Conservation (phyloP, 2,113 vertebrate species). For the Syrrhaptes paradoxus region DNA sequence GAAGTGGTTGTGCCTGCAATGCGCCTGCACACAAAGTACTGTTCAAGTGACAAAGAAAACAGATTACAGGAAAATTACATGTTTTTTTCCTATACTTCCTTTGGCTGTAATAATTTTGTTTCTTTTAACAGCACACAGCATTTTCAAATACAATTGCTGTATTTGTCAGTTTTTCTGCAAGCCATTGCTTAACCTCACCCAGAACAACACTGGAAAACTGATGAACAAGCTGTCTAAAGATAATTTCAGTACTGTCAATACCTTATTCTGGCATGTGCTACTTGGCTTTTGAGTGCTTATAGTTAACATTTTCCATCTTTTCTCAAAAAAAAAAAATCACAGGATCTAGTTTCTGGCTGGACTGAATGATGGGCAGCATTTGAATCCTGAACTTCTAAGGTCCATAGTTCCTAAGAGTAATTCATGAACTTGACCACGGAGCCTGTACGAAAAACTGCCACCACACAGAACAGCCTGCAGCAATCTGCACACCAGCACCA, state of each 20-base stretch:
- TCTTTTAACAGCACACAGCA: not conserved
- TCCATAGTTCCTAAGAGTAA: not conserved
- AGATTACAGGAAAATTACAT: conserved; percentile 8
- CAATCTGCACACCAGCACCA: not conserved
- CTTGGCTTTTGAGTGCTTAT: not conserved
- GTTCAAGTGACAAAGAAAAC: conserved; percentile 4
- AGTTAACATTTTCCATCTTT: not conserved
- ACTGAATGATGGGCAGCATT: not conserved
- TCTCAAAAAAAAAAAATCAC: not conserved
- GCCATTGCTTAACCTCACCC: not conserved
- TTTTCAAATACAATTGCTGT: not conserved
- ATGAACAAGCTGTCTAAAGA: not conserved
- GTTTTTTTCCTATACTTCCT: not conserved
- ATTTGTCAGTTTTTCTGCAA: not conserved
- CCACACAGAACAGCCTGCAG: not conserved
- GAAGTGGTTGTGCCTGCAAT: not conserved
- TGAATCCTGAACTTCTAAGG: not conserved
- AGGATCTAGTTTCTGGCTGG: not conserved
- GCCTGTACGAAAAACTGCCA: not conserved
- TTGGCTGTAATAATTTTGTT: not conserved
- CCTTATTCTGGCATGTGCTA: not conserved
- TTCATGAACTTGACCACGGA: not conserved
- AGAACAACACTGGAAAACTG: not conserved
- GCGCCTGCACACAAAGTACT: not conserved
- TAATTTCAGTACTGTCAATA: not conserved